Evolutionary conservation across 2,888 invertebrate genomes (phyloP), one percentile per base, ranked within the genome.

Genomic region (Seira musarum): DNA sequence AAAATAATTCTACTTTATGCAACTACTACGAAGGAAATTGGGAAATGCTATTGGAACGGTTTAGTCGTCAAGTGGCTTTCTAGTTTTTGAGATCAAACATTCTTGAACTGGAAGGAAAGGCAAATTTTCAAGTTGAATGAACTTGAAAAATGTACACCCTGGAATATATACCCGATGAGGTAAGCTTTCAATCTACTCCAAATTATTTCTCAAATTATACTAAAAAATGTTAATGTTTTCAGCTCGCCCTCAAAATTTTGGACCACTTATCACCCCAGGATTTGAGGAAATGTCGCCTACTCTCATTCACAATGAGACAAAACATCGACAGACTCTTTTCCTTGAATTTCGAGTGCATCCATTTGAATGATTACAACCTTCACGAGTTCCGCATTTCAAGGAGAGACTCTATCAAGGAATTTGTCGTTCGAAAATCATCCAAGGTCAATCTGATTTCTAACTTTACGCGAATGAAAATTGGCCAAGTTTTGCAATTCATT

Each of bases 121-220:
- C n/a, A n/a, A n/a, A n/a, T n/a, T n/a, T n/a, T n/a, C n/a, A 2
- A 30, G 2, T 30, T 30, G 3, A 30, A 30, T n/a, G n/a, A n/a
- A n/a, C n/a, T 30, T 30, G 30, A 2, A 30, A 30, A 30, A 30
- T 13, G n/a, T 64, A 64, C 30, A 64, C 68, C 3, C 35, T 60
- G 30, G 60, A 60, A 70, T 49, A 30, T 19, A 60, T 78, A 22
- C 79, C 79, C 6, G 49, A 67, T 46, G 79, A 79, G 79, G 79
- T 72, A 72, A 25, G 5, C 57, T 46, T 35, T 46, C 30, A 2
- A 30, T 2, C 30, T n/a, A n/a, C n/a, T n/a, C n/a, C n/a, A n/a
- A n/a, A n/a, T n/a, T n/a, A n/a, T 60, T 24, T 69, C 19, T 65
- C 30, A 30, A n/a, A n/a, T 30, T 30, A 5, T 8, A 30, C 30